Evolutionary conservation across 2,113 vertebrate species (phyloP).

Genomic region (Gadus chalcogrammus): DNA sequence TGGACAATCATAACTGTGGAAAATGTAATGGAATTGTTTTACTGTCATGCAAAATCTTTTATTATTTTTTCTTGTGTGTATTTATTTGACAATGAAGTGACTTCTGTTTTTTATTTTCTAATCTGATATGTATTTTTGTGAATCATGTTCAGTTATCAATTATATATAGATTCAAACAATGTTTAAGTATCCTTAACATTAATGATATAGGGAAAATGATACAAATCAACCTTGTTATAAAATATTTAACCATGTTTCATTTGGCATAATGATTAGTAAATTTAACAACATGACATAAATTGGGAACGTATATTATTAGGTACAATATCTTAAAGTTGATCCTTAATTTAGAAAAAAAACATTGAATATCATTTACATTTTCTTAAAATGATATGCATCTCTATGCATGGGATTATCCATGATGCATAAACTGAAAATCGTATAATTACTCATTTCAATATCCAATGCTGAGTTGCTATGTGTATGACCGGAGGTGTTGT

Average conservation of each 20-base stretch:
- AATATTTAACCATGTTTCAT: slow-evolving; percentile 43
- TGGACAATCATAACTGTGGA: slow-evolving; percentile 57
- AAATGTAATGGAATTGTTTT: slow-evolving; percentile 40
- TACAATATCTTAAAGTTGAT: neutral
- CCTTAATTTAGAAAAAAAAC: slow-evolving; percentile 7
- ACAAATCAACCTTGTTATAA: slow-evolving; percentile 16
- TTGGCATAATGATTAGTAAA: too few relatives aligned
- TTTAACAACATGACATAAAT: slow-evolving; percentile 13
- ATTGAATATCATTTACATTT: neutral
- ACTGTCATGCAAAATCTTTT: slow-evolving; percentile 24
- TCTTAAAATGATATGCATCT: slow-evolving; percentile 16
- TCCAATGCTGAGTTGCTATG: slow-evolving; percentile 25
- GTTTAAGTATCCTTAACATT: slow-evolving; percentile 51
- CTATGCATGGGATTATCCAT: slow-evolving; percentile 42
- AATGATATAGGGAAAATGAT: slow-evolving; percentile 22
- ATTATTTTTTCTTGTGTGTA: slow-evolving; percentile 10
- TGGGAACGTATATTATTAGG: neutral
- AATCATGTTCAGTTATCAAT: slow-evolving; percentile 39
- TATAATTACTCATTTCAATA: slow-evolving; percentile 23
- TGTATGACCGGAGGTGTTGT: slow-evolving; percentile 19
- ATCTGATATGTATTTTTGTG: slow-evolving; percentile 40
- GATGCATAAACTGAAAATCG: slow-evolving; percentile 22
- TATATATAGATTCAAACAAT: slow-evolving; percentile 35
- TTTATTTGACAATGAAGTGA: slow-evolving; percentile 49
- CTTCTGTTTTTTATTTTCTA: slow-evolving; percentile 31